Conservation (phyloP, 2,888 invertebrate species). For the Cantharis rustica region DNA sequence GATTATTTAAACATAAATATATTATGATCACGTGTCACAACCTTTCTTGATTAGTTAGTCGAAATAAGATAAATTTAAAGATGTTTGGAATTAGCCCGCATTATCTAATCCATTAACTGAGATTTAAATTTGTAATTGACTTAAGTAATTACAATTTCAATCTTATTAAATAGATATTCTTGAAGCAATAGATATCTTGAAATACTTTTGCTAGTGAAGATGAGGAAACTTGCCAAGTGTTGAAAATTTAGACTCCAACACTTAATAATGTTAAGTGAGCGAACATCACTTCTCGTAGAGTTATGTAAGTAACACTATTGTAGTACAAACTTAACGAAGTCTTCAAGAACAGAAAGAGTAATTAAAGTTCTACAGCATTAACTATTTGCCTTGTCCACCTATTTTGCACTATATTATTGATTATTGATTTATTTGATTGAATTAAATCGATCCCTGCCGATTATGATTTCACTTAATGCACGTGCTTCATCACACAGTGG, state of each 20-base stretch:
- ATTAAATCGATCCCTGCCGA: slow-evolving; percentile 33
- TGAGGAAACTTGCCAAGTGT: slow-evolving; percentile 16
- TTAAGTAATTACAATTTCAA: slow-evolving; percentile 30
- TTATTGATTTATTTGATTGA: slow-evolving; percentile 33
- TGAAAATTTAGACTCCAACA: slow-evolving; percentile 16
- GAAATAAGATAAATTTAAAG: slow-evolving; percentile 33
- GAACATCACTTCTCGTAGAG: slow-evolving; percentile 26
- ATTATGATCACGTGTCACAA: slow-evolving; percentile 48
- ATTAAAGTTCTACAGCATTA: slow-evolving; percentile 25
- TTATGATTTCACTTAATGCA: slow-evolving; percentile 27
- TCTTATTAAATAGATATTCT: slow-evolving; percentile 24
- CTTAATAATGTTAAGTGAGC: slow-evolving; percentile 19
- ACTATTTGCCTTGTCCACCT: slow-evolving; percentile 27
- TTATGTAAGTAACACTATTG: slow-evolving; percentile 16
- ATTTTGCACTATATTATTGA: slow-evolving; percentile 32
- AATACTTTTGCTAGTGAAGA: slow-evolving; percentile 23
- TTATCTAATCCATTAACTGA: slow-evolving; percentile 21
- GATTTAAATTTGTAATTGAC: slow-evolving; percentile 36
- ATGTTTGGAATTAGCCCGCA: slow-evolving; percentile 19
- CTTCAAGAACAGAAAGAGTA: slow-evolving; percentile 18
- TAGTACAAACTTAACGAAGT: slow-evolving; percentile 24
- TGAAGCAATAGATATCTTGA: slow-evolving; percentile 26
- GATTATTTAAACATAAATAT: slow-evolving; percentile 37
- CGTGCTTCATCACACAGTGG: slow-evolving; percentile 33
- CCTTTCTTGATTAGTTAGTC: slow-evolving; percentile 50